These are phyloP conservation scores for Halictus quadricinctus DNA, from an alignment of 2,888 invertebrate species.

Conservation along the genomic window DNA sequence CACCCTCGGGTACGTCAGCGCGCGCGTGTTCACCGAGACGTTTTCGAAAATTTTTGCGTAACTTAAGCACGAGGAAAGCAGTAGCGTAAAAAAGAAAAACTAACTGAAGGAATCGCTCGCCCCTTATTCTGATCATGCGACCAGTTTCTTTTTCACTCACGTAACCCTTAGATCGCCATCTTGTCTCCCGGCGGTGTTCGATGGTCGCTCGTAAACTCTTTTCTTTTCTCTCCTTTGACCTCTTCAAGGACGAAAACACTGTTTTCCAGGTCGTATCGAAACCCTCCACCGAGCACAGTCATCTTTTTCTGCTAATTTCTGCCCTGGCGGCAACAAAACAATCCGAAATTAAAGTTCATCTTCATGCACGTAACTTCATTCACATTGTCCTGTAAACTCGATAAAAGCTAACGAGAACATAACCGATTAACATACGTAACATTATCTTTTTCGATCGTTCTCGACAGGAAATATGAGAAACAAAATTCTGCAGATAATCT, in stretches of 20 bases:
- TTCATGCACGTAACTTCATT: background rate
- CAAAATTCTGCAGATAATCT: background rate
- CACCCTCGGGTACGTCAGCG: conserved; percentile 3
- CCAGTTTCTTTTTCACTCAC: conserved; percentile 29
- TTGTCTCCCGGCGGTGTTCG: background rate
- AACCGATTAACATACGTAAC: no score
- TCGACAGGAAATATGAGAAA: background rate
- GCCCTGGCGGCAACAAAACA: background rate
- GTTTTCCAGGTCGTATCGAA: no score
- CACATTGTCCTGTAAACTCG: background rate
- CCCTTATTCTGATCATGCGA: conserved; percentile 73
- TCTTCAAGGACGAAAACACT: background rate
- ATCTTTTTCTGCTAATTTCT: background rate
- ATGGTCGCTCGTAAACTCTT: background rate
- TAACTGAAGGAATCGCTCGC: conserved; percentile 73
- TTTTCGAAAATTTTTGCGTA: conserved; percentile 49
- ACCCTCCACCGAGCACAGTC: background rate
- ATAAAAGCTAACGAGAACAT: no score
- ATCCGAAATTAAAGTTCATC: background rate
- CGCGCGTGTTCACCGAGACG: conserved; percentile 8
- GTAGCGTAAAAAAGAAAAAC: conserved; percentile 62
- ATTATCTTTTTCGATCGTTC: background rate
- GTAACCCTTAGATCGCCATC: background rate
- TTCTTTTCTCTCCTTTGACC: conserved; percentile 6
- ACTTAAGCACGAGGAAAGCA: conserved; percentile 59